Evolutionary conservation across 2,113 vertebrate genomes (phyloP).

Genomic region (Helogale parvula): DNA sequence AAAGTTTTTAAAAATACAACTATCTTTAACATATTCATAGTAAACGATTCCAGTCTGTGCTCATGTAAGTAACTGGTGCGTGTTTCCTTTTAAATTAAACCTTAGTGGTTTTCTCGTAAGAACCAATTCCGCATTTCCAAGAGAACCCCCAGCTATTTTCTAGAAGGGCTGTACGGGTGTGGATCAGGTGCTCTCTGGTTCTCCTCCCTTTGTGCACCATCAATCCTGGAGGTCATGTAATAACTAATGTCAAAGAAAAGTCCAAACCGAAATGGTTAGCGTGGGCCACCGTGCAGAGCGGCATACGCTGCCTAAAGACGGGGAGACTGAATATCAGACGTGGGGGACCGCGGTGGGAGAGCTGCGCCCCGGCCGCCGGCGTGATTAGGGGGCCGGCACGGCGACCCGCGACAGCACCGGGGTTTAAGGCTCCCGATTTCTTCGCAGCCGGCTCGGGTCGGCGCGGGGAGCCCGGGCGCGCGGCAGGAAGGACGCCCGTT

Average conservation of each 20-base stretch:
- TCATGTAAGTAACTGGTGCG: not conserved
- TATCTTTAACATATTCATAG: not conserved
- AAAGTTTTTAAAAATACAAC: not conserved
- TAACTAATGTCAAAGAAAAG: constrained; percentile 42
- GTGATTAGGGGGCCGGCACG: not conserved
- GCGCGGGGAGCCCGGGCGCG: not conserved
- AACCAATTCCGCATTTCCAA: not conserved
- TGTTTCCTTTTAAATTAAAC: not conserved
- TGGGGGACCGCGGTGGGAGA: not conserved
- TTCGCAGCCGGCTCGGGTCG: not conserved
- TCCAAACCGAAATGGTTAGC: constrained; percentile 30
- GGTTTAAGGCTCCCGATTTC: fast-evolving
- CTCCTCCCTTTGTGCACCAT: not conserved
- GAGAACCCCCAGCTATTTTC: not conserved
- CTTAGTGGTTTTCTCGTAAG: not conserved
- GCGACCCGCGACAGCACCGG: not conserved
- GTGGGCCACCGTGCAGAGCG: constrained; percentile 52
- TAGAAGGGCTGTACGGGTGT: not conserved
- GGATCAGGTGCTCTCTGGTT: not conserved
- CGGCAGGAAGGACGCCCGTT: not conserved
- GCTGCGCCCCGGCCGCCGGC: not conserved
- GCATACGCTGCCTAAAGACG: not conserved
- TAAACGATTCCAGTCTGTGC: not conserved
- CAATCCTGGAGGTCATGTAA: constrained; percentile 28
- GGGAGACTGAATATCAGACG: constrained; percentile 26